Conservation (phyloP, 2,797 vertebrate genomes). For the Micrastur ruficollis region DNA sequence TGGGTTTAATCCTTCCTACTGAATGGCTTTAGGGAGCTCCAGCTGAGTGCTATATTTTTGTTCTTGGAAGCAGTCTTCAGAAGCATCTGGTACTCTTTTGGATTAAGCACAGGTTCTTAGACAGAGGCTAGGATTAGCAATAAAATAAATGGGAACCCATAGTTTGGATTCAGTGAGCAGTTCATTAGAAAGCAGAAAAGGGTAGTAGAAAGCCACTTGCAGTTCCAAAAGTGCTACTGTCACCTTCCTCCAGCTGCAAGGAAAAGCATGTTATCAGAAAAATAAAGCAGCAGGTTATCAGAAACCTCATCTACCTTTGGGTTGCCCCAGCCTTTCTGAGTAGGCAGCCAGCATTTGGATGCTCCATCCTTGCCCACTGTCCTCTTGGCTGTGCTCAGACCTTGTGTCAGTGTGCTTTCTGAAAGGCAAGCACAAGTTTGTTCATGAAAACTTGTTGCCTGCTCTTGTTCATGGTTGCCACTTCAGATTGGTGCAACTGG, state of each 20-base stretch:
- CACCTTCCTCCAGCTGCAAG: not conserved
- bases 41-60: conserved; percentile 16
- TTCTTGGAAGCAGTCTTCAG: conserved; percentile 25
- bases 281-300: not conserved
- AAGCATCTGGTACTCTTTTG: conserved; percentile 4
- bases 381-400: not conserved
- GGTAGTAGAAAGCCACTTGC: not conserved
- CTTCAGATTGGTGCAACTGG: not conserved
- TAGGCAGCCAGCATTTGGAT: not conserved
- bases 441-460: not conserved
- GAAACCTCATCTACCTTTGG: not conserved
- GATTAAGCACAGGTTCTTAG: conserved; percentile 51
- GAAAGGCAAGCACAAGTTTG: not conserved
- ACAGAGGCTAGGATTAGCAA: conserved; percentile 5
- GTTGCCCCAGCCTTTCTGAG: not conserved
- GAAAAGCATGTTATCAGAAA: not conserved
- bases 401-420: not conserved
- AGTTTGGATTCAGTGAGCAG: not conserved
- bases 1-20: conserved; percentile 34
- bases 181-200: conserved; percentile 13
- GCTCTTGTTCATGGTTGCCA: conserved; percentile 1
- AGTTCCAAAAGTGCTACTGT: not conserved
- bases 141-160: not conserved
- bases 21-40: conserved; percentile 53
- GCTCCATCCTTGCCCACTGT: not conserved